A percentile compares a stretch with the other conserved stretches of the same genome.
phyloP scores from a whole-genome alignment of 2,888 invertebrate genomes.

The Oscheius onirici region DNA sequence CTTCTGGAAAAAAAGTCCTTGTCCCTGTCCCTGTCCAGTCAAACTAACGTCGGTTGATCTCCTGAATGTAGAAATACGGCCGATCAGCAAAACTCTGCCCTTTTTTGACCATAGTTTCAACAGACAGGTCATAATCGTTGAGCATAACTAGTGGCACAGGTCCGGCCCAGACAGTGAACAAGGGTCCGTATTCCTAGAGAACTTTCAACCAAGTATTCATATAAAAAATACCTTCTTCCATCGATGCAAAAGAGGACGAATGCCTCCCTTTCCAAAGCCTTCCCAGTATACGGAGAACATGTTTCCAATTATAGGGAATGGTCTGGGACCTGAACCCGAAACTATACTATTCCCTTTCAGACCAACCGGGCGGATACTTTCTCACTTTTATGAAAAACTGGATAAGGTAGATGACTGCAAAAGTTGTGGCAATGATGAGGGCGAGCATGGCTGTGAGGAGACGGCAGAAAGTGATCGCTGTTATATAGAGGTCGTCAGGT shows the following conservation, averaged over 20 bases:
- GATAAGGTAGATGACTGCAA: no score
- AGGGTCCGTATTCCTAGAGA: not conserved
- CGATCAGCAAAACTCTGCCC: slow-evolving; percentile 8
- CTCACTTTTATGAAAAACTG: no score
- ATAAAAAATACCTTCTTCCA: slow-evolving; percentile 15
- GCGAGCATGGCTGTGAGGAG: no score
- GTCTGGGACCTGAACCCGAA: not conserved
- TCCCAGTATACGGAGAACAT: not conserved
- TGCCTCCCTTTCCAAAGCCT: not conserved
- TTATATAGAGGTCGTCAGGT: no score
- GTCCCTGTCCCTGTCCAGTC: not conserved
- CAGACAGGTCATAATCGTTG: not conserved
- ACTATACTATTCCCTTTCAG: no score
- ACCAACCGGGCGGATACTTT: slow-evolving; percentile 6
- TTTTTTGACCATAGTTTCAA: slow-evolving; percentile 6
- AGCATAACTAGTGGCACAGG: not conserved
- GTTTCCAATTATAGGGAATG: not conserved
- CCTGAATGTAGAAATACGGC: not conserved
- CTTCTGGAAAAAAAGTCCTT: not conserved
- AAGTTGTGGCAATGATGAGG: no score
- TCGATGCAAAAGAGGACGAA: not conserved
- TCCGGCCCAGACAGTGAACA: slow-evolving; percentile 19
- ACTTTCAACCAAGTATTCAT: no score
- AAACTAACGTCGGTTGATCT: slow-evolving; percentile 11
- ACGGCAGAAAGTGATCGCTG: no score